These are phyloP conservation scores for Pyralis farinalis DNA, from an alignment of 2,888 invertebrate genomes.

Conservation along the genomic window DNA sequence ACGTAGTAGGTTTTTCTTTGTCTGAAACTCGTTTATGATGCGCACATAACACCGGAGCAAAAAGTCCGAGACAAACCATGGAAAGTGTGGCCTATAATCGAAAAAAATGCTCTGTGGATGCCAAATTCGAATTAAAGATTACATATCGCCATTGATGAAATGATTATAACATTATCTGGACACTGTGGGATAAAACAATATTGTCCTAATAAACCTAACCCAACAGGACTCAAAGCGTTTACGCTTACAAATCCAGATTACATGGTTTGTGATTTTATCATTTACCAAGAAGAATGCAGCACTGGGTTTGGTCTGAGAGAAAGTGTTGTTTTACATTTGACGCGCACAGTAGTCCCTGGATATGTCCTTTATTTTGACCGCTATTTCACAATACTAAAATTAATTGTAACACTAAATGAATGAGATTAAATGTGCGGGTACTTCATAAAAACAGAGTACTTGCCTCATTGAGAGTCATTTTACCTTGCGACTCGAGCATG, in stretches of 20 bases:
- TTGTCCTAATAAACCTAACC: slow-evolving; percentile 19
- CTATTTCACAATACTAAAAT: too few relatives aligned
- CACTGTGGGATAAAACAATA: slow-evolving; percentile 17
- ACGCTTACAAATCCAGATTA: slow-evolving; percentile 14
- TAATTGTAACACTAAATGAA: not conserved
- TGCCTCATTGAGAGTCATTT: slow-evolving; percentile 1
- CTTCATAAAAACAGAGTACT: slow-evolving; percentile 14
- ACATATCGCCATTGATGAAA: slow-evolving; percentile 18
- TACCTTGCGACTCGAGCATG: not conserved
- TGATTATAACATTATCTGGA: slow-evolving; percentile 21
- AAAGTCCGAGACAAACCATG: slow-evolving; percentile 16
- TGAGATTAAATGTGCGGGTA: slow-evolving; percentile 10
- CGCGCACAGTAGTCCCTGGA: slow-evolving; percentile 11
- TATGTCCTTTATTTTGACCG: slow-evolving; percentile 16
- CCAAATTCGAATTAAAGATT: slow-evolving; percentile 7
- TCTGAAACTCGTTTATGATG: slow-evolving; percentile 18
- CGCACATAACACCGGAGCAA: slow-evolving; percentile 9
- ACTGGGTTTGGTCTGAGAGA: slow-evolving; percentile 11
- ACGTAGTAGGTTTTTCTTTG: slow-evolving; percentile 3
- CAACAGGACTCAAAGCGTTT: slow-evolving; percentile 21
- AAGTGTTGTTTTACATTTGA: slow-evolving; percentile 12
- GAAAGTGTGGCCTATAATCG: slow-evolving; percentile 14
- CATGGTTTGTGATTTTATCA: slow-evolving; percentile 12
- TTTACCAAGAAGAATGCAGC: slow-evolving; percentile 17
- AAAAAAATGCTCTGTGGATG: slow-evolving; percentile 13